A percentile compares a stretch with the other conserved stretches of the same genome.
Conservation (phyloP, 2,888 invertebrate species). For the Platypus cylindrus region DNA sequence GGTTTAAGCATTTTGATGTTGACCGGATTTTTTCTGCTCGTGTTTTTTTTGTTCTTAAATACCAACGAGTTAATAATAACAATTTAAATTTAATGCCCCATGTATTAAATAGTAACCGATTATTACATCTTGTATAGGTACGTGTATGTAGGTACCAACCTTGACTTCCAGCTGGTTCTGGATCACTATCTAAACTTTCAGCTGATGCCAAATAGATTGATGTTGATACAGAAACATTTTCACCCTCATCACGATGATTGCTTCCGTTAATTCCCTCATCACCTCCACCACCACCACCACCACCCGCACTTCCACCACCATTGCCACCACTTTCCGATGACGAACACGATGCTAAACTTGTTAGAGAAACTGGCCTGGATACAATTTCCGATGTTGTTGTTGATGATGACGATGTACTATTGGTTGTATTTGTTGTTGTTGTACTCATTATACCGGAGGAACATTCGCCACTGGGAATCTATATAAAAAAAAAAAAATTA, state of each 20-base stretch:
- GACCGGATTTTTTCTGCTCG: no score
- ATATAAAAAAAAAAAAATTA: no score
- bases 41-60: no score
- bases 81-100: no score
- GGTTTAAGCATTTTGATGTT: no score
- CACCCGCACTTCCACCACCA: no score
- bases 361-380: conserved; percentile 58
- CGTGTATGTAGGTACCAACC: conserved; percentile 28
- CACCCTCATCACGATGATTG: no score
- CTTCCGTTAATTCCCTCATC: no score
- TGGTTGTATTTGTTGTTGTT: conserved; percentile 39
- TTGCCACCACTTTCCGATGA: conserved; percentile 39
- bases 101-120: no score
- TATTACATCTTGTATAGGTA: background rate
- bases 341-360: conserved; percentile 65
- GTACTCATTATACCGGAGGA: conserved; percentile 41
- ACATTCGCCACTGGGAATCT: conserved; percentile 34
- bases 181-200: conserved; percentile 73
- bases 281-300: conserved; percentile 18
- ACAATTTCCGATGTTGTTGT: no score
- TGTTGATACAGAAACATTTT: conserved; percentile 47
- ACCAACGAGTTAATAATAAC: no score
- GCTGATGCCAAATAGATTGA: conserved; percentile 78
- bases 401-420: conserved; percentile 38
- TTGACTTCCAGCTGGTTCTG: conserved; percentile 41